Evolutionary conservation across 2,113 vertebrate species (phyloP), one percentile per base, ranked within the genome.

Genomic region (Anarhynchus alexandrinus): DNA sequence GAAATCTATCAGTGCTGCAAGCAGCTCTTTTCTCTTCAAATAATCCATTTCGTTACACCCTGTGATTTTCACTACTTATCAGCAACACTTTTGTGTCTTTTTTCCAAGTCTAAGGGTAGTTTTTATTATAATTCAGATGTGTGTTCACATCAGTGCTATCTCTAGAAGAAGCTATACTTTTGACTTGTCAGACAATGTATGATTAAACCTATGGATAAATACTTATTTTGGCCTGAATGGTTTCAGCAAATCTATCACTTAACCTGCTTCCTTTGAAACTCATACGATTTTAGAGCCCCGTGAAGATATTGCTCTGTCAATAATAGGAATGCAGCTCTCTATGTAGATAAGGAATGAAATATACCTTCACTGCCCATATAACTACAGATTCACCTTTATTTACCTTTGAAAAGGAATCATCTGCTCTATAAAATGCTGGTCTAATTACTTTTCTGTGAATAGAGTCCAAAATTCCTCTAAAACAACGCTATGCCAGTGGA

Each of bases 371-470:
- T 92, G 51, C 61, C 40, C 29, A 26, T 69, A 15, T 66, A 95
- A 90, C 61, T 81, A 42, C 76, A 49, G 34, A 45, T 23, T 94
- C 52, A 86, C 84, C 87, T 96, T 90, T 94, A 42, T 92, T 97
- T 89, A 88, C 58, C 78, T 96, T 87, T 49, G 62, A 72, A 97
- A 91, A 58, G 38, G 74, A 95, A 89, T 91, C 15, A 62, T 47
- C 45, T 80, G 55, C 59, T 87, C 36, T 42, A 15, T 88, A 91
- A 87, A 96, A 84, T 92, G 66, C 32, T 89, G 34, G 15, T 62
- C 16, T 93, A 82, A 90, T 95, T 92, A 73, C 11, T 88, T 92
- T 73, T 69, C 74, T 71, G 92, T 80, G 59, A 92, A 57, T n/a
- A 64, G 58, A 91, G 25, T 55, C 29, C 26, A 93, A 67, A 96